Evolutionary conservation across 2,888 invertebrate genomes (phyloP), one percentile per base, ranked within the genome.

Genomic region (Calameuta pallipes): DNA sequence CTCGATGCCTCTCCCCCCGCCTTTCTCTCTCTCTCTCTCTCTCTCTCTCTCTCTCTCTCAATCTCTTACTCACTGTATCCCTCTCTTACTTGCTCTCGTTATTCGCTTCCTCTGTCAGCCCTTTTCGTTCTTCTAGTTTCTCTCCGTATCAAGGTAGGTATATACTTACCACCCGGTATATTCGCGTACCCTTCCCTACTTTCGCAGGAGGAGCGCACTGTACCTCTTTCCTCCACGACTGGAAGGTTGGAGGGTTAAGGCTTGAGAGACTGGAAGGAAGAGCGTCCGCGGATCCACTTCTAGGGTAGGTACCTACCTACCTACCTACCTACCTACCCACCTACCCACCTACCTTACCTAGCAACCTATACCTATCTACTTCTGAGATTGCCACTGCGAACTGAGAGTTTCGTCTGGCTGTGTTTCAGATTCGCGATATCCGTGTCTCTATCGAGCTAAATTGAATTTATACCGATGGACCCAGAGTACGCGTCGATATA

Each of bases 311-410:
- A 37, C 37, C 37, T 37, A 37, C 37, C 37, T 15, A 35, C 35
- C 35, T 35, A 35, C 35, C 35, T 9, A 35, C 35, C 35, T 9
- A 34, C 34, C 34, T 34, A 34, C 34, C 34, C 9, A 36, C 11
- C 12, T 37, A 56, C 41, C 41, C 23, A 56, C 23, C 41, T 56
- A 56, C 23, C 56, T 56, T 56, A 56, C 23, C 56, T 23, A 56
- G 9, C 6, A 78, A 69, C 73, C 70, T 70, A 75, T 81, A 79
- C 78, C 80, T 78, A 71, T 80, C 79, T 77, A 79, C 75, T 77
- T n/a, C 76, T 56, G 76, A 80, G 77, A 82, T 80, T 77, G 75
- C 79, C 75, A 71, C 70, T 56, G 76, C 79, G 74, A 78, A 75
- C 75, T 75, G 41, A 75, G 78, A 78, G 70, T 70, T 78, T 78